Evolutionary conservation across 1,140 invertebrate species (phyloP), one percentile per base, ranked within the genome.

Genomic region (Apis florea): DNA sequence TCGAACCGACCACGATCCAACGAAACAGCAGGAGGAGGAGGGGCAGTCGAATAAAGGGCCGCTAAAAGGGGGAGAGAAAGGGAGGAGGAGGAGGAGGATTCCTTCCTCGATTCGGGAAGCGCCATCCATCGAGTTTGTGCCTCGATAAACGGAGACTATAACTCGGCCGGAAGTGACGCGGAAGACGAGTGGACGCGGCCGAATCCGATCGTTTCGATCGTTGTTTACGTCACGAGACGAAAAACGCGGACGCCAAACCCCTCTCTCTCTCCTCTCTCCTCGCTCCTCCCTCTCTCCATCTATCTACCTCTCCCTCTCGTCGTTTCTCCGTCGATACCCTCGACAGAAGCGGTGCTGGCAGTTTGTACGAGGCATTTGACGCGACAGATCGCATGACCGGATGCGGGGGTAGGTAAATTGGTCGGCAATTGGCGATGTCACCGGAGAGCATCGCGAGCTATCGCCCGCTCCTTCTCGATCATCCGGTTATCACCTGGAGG

Each of bases 381-480:
- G 91, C 91, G 89, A 92, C 89, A 90, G 90, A 93, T 92, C 91
- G 92, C 92, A 93, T 92, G 93, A 94, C 93, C 92, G 93, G 93
- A 94, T 93, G 93, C 91, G 92, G 92, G 93, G 93, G 92, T 94
- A 94, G 93, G 93, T 93, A 93, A 94, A 94, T 94, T 94, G 91
- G 90, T 91, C 91, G 90, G 92, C 92, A 94, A 94, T 94, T 94
- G 93, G 90, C 93, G 91, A 94, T 92, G 93, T 92, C 92, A 93
- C 93, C 88, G 92, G 88, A 90, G 90, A 90, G 89, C 31, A 40
- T 88, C 90, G 90, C 88, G 91, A 92, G 85, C 91, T 90, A 93
- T 93, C 91, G 85, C 81, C 85, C 85, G 85, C 40, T 73, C 66
- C 82, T 87, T 79, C 81, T 85, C 76, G 85, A 89, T 88, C 87